These are phyloP conservation scores for Microcebus griseorufus DNA, from an alignment of 2,113 vertebrate genomes.

Conservation along the genomic window DNA sequence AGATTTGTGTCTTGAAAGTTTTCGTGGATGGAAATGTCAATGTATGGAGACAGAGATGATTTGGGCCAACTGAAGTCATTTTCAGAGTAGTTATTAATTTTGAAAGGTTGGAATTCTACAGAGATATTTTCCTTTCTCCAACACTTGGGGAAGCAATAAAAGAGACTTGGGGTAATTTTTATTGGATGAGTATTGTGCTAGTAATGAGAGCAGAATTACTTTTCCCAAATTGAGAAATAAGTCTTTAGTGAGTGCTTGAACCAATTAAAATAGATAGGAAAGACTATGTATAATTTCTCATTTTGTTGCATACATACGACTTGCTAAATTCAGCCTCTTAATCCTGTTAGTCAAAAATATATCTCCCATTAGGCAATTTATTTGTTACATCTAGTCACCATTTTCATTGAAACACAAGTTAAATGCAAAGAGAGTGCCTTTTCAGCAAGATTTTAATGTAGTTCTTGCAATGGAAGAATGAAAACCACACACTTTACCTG, in stretches of 20 bases:
- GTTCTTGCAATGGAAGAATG: constrained; percentile 40
- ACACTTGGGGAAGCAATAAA: constrained; percentile 48
- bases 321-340: constrained; percentile 46
- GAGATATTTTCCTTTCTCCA: constrained; percentile 31
- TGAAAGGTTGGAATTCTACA: constrained; percentile 60
- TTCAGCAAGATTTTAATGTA: constrained; percentile 69
- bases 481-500: constrained; percentile 69
- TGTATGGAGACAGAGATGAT: constrained; percentile 73
- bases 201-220: constrained; percentile 52
- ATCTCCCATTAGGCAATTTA: constrained; percentile 35
- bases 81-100: constrained; percentile 77
- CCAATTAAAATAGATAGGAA: constrained; percentile 55
- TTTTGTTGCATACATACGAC: constrained; percentile 13
- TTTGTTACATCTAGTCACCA: constrained; percentile 54
- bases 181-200: constrained; percentile 22
- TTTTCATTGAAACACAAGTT: constrained; percentile 62
- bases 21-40: constrained; percentile 78
- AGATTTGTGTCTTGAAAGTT: background rate
- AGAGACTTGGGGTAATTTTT: constrained; percentile 48
- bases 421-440: constrained; percentile 57
- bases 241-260: constrained; percentile 13
- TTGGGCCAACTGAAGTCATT: constrained; percentile 77
- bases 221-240: constrained; percentile 57
- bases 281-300: background rate
- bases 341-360: constrained; percentile 34